These are phyloP conservation scores for Drosophila quinaria DNA, from an alignment of 2,888 invertebrate species.

Conservation along the genomic window DNA sequence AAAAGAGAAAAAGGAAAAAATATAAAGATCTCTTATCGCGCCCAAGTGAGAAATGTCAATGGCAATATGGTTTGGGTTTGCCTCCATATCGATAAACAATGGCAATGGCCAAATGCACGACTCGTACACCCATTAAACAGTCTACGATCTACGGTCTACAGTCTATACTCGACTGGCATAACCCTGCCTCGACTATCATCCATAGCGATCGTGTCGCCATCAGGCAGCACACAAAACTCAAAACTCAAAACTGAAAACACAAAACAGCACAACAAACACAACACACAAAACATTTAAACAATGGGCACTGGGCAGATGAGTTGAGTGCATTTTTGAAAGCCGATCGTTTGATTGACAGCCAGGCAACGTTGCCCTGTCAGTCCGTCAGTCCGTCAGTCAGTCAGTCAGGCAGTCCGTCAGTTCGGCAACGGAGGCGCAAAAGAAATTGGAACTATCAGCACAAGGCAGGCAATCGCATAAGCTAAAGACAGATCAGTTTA, in stretches of 20 bases:
- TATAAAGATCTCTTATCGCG: slow-evolving; percentile 61
- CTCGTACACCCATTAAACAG: slow-evolving; percentile 44
- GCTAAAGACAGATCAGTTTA: slow-evolving; percentile 35
- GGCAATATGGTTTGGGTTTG: slow-evolving; percentile 32
- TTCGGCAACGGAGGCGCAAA: slow-evolving; percentile 42
- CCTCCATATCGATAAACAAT: slow-evolving; percentile 38
- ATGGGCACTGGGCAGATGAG: slow-evolving; percentile 66
- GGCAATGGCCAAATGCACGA: slow-evolving; percentile 40
- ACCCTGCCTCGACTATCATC: slow-evolving; percentile 23
- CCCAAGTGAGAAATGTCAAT: slow-evolving; percentile 77
- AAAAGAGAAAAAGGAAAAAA: not conserved
- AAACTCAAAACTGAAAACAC: slow-evolving; percentile 12
- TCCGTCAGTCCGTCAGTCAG: slow-evolving; percentile 21
- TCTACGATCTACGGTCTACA: slow-evolving; percentile 30
- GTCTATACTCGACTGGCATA: slow-evolving; percentile 22
- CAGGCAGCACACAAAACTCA: slow-evolving; percentile 32
- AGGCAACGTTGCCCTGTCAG: slow-evolving; percentile 8
- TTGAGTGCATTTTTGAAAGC: slow-evolving; percentile 65
- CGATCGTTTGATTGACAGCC: slow-evolving; percentile 61
- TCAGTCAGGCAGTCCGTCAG: slow-evolving; percentile 11
- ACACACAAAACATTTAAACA: slow-evolving; percentile 58
- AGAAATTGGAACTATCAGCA: slow-evolving; percentile 60
- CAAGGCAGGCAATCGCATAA: slow-evolving; percentile 13
- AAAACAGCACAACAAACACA: slow-evolving; percentile 22
- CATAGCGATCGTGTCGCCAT: slow-evolving; percentile 43